Conservation (phyloP, 2,797 vertebrate species). For the Caiman crocodilus region DNA sequence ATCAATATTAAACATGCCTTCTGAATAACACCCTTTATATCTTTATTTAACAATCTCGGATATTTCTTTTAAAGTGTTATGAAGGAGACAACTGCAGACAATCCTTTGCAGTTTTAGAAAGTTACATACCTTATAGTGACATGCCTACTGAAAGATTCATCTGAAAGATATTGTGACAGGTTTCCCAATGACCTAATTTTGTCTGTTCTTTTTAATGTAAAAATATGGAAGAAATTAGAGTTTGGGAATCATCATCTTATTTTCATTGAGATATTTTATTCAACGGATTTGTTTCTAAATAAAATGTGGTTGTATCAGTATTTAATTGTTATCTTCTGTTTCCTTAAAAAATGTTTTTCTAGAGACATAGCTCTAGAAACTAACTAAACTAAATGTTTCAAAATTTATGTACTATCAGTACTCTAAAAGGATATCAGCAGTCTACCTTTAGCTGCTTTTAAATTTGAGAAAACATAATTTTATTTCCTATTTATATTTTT, state of each 20-base stretch:
- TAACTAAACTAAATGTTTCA: neutral
- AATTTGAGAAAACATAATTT: neutral
- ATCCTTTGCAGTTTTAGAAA: neutral
- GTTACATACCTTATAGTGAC: neutral
- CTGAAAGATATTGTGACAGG: neutral
- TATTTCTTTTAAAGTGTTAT: neutral
- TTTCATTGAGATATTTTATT: neutral
- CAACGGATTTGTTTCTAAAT: neutral
- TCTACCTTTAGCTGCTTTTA: neutral
- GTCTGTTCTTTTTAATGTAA: neutral
- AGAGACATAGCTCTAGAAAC: neutral
- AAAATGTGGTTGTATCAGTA: neutral
- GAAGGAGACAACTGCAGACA: neutral
- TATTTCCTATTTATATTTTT: neutral
- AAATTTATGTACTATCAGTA: neutral
- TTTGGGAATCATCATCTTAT: neutral
- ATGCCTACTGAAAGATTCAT: neutral
- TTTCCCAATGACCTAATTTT: neutral
- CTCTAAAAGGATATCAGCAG: neutral
- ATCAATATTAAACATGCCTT: neutral
- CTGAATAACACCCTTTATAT: neutral
- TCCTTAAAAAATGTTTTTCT: neutral
- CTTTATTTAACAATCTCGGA: neutral
- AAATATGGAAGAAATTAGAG: neutral
- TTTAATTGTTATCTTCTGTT: neutral